Base-by-base conservation (phyloP, 2,888 invertebrate species). In the Drosophila pseudotakahashii region DNA sequence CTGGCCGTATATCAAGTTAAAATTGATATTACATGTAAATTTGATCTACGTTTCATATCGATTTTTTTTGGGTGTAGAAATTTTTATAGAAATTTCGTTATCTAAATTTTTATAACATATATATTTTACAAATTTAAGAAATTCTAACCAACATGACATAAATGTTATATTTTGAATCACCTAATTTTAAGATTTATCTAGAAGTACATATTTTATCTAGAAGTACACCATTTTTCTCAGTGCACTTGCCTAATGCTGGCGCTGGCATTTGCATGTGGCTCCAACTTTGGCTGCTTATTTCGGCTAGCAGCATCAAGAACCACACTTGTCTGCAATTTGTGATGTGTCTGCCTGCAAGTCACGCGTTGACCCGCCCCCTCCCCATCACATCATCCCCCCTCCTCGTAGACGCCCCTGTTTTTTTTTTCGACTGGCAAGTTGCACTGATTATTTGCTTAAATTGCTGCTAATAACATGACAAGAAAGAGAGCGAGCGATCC, bases 401-500 rank as follows among this genome's bases (percentile, higher is more conserved):
- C 39, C 74, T 50, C 59, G 66, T 57, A 62, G 26, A 13, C 45
- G 44, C 44, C 42, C 44, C 50, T 44, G 44, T 19, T 11, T 6
- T 45, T 39, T 23, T 7, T 7, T 45, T 39, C 39, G 41, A 37
- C 64, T 73, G 73, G 70, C 73, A 68, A 84, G 81, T 64, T 84
- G 76, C 79, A 82, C 88, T 91, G 91, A 91, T 90, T 90, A 90
- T 90, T 90, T 90, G 90, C 89, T 90, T 89, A 90, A 90, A 90
- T 90, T 91, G 91, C 90, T 91, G 90, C 90, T 90, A 90, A 90
- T 90, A 90, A 91, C 91, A 90, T 89, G 91, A 90, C 91, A 79
- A 89, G 90, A 77, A 39, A 58, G 48, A 62, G 57, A 59, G 55
- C 52, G 30, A 71, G 70, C 75, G 68, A 66, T 61, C 10, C 32